A percentile compares a stretch with the other conserved stretches of the same genome.
Conservation (phyloP, 2,797 vertebrate genomes). For the Clamator glandarius region DNA sequence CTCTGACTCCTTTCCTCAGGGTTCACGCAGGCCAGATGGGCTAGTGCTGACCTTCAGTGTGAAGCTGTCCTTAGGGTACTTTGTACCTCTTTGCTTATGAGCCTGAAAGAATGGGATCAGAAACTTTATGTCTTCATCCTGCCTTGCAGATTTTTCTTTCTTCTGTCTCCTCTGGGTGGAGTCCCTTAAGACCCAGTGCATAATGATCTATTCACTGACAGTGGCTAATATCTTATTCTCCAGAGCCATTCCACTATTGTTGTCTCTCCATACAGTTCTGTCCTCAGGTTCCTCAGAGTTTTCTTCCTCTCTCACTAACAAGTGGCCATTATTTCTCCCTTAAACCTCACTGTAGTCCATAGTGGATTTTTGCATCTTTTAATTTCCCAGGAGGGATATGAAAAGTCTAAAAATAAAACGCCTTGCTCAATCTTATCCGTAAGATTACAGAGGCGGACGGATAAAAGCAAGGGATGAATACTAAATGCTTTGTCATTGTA, state of each 20-base stretch:
- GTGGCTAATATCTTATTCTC: background rate
- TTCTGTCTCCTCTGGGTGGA: background rate
- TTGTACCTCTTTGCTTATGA: background rate
- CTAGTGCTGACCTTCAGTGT: background rate
- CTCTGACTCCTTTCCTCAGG: background rate
- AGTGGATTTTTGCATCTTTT: conserved; percentile 28
- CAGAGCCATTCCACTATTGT: background rate
- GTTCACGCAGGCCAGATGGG: background rate
- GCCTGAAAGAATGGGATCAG: background rate
- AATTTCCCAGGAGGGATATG: conserved; percentile 47
- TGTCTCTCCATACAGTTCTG: background rate
- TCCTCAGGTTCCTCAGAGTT: background rate
- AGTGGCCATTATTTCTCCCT: background rate
- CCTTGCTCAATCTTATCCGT: conserved; percentile 36
- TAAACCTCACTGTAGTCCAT: background rate
- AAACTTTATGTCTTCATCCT: background rate
- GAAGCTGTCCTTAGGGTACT: background rate
- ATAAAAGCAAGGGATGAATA: conserved; percentile 36
- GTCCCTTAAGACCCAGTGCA: background rate
- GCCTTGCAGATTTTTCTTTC: background rate
- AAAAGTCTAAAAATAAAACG: conserved; percentile 29
- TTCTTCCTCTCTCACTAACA: conserved; percentile 3
- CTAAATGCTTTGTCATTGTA: conserved; percentile 6
- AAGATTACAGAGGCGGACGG: conserved; percentile 3
- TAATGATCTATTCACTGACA: background rate